Evolutionary conservation across 2,113 vertebrate genomes (phyloP), one percentile per base, ranked within the genome.

Genomic region (Genyomyrus donnyi): DNA sequence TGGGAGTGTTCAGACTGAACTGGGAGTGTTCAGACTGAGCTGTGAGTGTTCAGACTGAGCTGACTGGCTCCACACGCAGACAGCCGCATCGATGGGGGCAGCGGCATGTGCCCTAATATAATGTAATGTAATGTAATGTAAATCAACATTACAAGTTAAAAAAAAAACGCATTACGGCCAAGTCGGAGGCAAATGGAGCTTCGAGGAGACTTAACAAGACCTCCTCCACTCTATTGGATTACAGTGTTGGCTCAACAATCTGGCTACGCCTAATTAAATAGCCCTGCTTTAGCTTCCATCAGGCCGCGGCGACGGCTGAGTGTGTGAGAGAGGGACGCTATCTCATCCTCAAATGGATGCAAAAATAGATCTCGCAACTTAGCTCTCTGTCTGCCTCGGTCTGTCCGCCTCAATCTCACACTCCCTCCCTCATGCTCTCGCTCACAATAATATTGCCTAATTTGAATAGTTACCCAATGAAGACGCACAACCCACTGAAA

Each of bases 251-350:
- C 94, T 93, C 93, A 95, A 94, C 93, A 93, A 95, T 94, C 95
- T 93, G 93, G 94, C 94, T 93, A 92, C 89, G 90, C 95, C 94
- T 95, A 96, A 96, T 96, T 95, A 95, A 95, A 95, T 96, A 95
- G 94, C 92, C 92, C 93, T 92, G 93, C 94, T 94, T 95, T 95
- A 95, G 92, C 91, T 90, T 94, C 93, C 93, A 93, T 89, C 90
- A 91, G 87, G 93, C n/a, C 70, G 90, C 50, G 77, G 88, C 39
- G 86, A 62, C 53, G 85, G 70, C 56, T 48, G 89, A 42, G 91
- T 27, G 94, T 93, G 93, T 93, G 93, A 94, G 95, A 93, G 93
- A 92, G 93, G 94, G 92, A 92, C 92, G 91, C 91, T 93, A 93
- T 95, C 94, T 94, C 93, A 94, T 95, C 93, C 93, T 94, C 91